Evolutionary conservation across 2,113 vertebrate genomes (phyloP).

Genomic region (Zingel zingel): DNA sequence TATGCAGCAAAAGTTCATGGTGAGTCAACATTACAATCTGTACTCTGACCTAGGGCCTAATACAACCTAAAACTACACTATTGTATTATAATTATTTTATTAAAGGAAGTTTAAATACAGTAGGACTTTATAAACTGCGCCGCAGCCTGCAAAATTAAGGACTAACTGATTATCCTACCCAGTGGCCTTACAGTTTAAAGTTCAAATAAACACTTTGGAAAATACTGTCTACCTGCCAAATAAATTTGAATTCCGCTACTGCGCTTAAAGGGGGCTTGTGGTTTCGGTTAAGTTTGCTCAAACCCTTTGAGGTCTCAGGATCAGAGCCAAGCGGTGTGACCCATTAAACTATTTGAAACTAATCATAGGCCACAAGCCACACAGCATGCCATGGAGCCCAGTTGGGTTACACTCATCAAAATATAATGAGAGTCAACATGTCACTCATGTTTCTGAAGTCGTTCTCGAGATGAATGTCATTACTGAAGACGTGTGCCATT

Average conservation of each 20-base stretch:
- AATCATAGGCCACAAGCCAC: constrained; percentile 76
- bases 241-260: constrained; percentile 18
- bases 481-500: constrained; percentile 44
- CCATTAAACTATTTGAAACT: constrained; percentile 79
- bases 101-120: not conserved
- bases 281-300: constrained; percentile 34
- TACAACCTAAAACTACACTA: not conserved
- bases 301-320: constrained; percentile 52
- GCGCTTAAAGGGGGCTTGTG: constrained; percentile 8
- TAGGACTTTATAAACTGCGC: not conserved
- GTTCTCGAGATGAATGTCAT: constrained; percentile 56
- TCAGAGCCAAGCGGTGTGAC: constrained; percentile 64
- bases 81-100: not conserved
- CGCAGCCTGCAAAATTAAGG: not conserved
- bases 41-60: not conserved
- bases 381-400: constrained; percentile 59
- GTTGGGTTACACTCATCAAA: constrained; percentile 75
- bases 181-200: not conserved
- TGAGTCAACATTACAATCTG: not conserved
- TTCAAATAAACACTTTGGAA: too few species aligned
- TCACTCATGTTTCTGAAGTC: constrained; percentile 64
- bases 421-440: constrained; percentile 68
- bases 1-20: not conserved
- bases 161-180: not conserved
- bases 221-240: constrained; percentile 6